Evolutionary conservation across 2,113 vertebrate species (phyloP).

Genomic region (Psilopogon haemacephalus): DNA sequence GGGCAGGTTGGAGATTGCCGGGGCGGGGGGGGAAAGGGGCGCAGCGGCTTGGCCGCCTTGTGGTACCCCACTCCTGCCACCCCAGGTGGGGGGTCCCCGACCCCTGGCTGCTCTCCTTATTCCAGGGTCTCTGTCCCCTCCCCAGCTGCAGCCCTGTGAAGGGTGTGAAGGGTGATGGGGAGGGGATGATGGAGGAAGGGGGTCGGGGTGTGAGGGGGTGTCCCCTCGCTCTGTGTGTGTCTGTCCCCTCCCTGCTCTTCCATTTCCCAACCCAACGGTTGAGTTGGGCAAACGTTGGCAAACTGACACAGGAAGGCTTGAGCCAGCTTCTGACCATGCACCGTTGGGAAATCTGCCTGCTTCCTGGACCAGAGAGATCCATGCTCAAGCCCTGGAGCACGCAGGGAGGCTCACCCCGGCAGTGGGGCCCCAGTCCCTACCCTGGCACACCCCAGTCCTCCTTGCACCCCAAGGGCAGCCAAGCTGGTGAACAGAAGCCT

Average conservation of each 20-base stretch:
- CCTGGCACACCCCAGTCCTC: not conserved
- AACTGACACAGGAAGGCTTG: constrained; percentile 44
- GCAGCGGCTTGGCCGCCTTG: not conserved
- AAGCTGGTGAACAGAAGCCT: no score
- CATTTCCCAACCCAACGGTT: not conserved
- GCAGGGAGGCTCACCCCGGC: accelerated
- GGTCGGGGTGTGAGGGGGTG: not conserved
- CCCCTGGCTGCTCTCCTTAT: not conserved
- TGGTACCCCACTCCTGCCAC: not conserved
- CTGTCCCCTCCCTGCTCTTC: not conserved
- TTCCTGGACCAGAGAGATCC: not conserved
- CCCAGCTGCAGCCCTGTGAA: not conserved
- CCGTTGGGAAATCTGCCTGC: not conserved
- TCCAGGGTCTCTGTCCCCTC: not conserved
- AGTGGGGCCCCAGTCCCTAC: accelerated
- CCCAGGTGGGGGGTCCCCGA: not conserved
- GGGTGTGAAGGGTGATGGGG: not conserved
- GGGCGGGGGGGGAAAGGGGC: no score
- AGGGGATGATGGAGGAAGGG: not conserved
- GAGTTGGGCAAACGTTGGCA: not conserved
- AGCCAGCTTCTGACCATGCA: not conserved
- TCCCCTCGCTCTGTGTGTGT: accelerated
- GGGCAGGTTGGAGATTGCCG: no score
- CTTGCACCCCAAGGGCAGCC: not conserved
- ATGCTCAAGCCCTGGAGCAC: accelerated